Evolutionary conservation across 2,797 vertebrate genomes (phyloP).

Genomic region (Gymnocypris eckloni): DNA sequence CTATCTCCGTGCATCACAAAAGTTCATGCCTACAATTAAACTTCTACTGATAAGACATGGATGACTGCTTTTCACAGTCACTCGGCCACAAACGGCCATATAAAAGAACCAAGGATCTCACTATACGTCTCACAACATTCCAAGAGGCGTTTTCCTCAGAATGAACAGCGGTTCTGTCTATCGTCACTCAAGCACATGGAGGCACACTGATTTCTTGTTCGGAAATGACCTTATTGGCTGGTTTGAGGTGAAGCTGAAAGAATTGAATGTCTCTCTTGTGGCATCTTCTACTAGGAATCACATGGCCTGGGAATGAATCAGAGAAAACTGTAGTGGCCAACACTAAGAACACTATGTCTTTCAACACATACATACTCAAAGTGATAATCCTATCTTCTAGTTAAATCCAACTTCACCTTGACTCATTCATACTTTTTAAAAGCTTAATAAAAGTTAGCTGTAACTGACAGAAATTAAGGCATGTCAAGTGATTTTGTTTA

Average conservation of each 20-base stretch:
- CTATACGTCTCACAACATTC: conserved; percentile 47
- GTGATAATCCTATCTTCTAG: conserved; percentile 50
- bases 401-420: conserved; percentile 52
- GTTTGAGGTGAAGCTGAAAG: conserved; percentile 50
- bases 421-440: conserved; percentile 37
- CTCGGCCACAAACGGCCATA: conserved; percentile 30
- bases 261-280: conserved; percentile 40
- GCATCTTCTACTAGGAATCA: conserved; percentile 48
- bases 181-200: conserved; percentile 43
- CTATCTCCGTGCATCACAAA: conserved; percentile 12
- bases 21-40: conserved; percentile 26
- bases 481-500: conserved; percentile 6
- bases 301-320: conserved; percentile 47
- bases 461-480: neutral
- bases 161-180: conserved; percentile 56
- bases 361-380: conserved; percentile 27
- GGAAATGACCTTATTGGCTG: conserved; percentile 39
- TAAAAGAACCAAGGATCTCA: conserved; percentile 36
- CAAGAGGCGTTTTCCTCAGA: conserved; percentile 31
- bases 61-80: conserved; percentile 32
- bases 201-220: conserved; percentile 60
- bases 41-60: conserved; percentile 27
- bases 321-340: conserved; percentile 41
- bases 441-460: neutral
- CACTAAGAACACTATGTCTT: conserved; percentile 47